These are phyloP conservation scores for Aproaerema taeniolella DNA, from an alignment of 2,888 invertebrate species.

Conservation along the genomic window DNA sequence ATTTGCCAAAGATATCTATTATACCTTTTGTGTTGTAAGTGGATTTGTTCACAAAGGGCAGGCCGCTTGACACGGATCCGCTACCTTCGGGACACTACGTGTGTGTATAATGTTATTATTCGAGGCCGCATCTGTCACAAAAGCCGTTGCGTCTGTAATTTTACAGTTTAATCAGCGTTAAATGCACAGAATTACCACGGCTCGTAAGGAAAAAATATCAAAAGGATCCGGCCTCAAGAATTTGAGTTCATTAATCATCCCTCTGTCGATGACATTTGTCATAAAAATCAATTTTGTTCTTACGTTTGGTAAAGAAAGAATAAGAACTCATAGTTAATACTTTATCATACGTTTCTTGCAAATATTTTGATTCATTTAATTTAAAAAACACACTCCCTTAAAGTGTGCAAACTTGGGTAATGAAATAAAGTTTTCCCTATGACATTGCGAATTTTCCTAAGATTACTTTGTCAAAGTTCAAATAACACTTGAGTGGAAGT, in stretches of 20 bases:
- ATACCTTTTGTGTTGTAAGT: slow-evolving; percentile 66
- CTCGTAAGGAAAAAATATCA: slow-evolving; percentile 43
- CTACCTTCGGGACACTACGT: slow-evolving; percentile 50
- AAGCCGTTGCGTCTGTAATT: slow-evolving; percentile 68
- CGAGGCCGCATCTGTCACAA: slow-evolving; percentile 73
- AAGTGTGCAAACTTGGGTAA: no score
- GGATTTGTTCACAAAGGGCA: slow-evolving; percentile 64
- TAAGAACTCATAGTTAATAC: no score
- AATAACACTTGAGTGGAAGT: background rate
- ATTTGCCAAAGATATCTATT: slow-evolving; percentile 72
- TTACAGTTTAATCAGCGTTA: slow-evolving; percentile 78
- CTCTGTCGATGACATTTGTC: slow-evolving; percentile 50
- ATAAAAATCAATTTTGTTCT: no score
- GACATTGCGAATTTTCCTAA: no score
- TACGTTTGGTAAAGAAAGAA: no score
- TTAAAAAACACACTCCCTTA: no score
- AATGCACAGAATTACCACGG: slow-evolving; percentile 67
- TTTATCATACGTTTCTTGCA: no score
- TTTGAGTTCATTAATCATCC: slow-evolving; percentile 63
- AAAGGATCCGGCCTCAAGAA: slow-evolving; percentile 49
- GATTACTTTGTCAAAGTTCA: no score
- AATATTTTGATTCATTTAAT: no score
- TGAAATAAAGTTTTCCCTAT: no score
- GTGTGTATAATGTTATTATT: slow-evolving; percentile 73
- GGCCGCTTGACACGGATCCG: slow-evolving; percentile 62